Base-by-base conservation (phyloP, 2,888 invertebrate genomes). In the Oscheius sp. region DNA sequence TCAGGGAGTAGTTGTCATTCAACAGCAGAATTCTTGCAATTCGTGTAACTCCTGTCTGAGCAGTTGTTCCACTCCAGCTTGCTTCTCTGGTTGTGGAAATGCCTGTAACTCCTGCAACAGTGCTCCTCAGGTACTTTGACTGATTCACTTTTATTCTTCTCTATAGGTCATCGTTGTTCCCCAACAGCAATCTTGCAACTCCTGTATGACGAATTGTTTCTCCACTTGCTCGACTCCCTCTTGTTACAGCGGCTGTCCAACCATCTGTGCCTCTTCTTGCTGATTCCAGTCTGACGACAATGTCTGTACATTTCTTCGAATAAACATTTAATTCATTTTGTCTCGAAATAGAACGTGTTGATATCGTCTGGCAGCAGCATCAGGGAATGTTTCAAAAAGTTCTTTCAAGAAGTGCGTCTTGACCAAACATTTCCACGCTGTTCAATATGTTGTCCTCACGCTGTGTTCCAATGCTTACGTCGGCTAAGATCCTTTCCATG, bases 161-260 rank as follows among this genome's bases (percentile, higher is more conserved):
- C 20, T 48, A 2, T 25, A 48, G 34, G 12, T 55, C 17, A 55
- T 55, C 23, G 55, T 55, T 20, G 34, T 55, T 25, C 34, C 33
- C 33, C 55, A n/a, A n/a, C n/a, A 29, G 23, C 33, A 55, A 55
- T 25, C n/a, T 12, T 61, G 61, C 42, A 42, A 42, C 15, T 17
- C 39, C 25, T 61, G 61, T 31, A 27, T 45, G 29, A 61, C 42
- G n/a, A 42, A 61, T 20, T 61, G 61, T 31, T 45, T 61, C 45
- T 42, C 61, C 27, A 10, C 23, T 1, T 61, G 61, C 61, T 27
- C 23, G 23, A 61, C 45, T 27, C 61, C 61, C 42, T 15, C 27
- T 12, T 61, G 61, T 29, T 61, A 29, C 45, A 27, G 29, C 17
- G n/a, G 25, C 20, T 61, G 61, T 27, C 29, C 29, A 45, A 42